Conservation (phyloP, 2,113 vertebrate genomes). For the Dasyornis broadbenti region DNA sequence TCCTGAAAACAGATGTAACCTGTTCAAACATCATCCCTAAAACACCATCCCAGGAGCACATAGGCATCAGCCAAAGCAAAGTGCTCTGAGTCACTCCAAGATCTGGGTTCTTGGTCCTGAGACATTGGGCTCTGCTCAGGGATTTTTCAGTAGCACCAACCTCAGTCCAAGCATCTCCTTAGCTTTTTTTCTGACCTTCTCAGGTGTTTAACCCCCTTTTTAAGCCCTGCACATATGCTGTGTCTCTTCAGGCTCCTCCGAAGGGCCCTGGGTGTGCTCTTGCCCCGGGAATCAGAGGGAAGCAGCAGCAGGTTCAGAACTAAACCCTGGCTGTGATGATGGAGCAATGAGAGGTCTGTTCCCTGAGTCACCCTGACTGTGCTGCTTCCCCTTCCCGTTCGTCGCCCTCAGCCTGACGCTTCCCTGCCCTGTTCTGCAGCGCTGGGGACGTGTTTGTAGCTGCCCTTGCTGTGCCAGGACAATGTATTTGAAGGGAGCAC, state of each 20-base stretch:
- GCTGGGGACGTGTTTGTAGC: rapidly evolving
- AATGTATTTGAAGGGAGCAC: rapidly evolving
- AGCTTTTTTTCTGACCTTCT: not conserved
- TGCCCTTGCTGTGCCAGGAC: not conserved
- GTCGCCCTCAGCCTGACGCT: not conserved
- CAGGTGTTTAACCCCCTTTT: not conserved
- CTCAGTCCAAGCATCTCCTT: not conserved
- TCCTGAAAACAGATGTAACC: not conserved
- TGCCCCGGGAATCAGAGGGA: not conserved
- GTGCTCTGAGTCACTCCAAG: rapidly evolving
- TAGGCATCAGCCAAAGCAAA: not conserved
- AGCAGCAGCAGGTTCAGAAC: not conserved
- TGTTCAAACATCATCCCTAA: not conserved
- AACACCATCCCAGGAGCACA: not conserved
- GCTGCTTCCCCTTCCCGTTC: not conserved
- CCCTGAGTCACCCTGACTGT: not conserved
- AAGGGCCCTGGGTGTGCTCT: not conserved
- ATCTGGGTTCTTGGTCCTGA: not conserved
- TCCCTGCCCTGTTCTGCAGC: not conserved
- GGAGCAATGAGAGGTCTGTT: not conserved
- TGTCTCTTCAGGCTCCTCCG: rapidly evolving
- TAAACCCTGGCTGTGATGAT: not conserved
- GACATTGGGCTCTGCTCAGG: not conserved
- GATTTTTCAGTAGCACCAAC: not conserved
- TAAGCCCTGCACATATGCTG: not conserved